phyloP scores from a whole-genome alignment of 2,888 invertebrate species.

The Pseudococcus jackbeardsleyi region DNA sequence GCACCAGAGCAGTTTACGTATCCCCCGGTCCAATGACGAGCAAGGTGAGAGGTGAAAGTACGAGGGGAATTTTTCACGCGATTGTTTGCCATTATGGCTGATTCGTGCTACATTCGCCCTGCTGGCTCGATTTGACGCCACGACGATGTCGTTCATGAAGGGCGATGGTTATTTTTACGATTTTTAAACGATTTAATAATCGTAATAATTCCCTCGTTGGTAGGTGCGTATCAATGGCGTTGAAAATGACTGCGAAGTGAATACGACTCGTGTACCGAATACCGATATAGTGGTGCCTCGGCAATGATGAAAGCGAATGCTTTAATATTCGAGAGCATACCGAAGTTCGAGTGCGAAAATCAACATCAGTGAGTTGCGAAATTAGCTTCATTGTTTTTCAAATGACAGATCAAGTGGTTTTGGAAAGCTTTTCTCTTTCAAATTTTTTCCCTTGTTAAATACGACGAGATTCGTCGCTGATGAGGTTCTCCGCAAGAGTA shows the following conservation, averaged over 20 bases:
- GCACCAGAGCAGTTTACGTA: neutral
- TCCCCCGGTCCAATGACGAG: neutral
- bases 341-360: neutral
- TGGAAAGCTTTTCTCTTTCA: neutral
- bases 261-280: neutral
- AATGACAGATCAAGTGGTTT: neutral
- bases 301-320: neutral
- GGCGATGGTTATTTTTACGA: neutral
- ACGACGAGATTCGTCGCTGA: neutral
- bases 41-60: neutral
- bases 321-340: neutral
- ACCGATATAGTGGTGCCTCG: too few species aligned
- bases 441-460: neutral
- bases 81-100: neutral
- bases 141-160: too few species aligned
- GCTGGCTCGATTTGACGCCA: neutral
- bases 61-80: neutral
- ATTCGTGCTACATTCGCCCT: neutral
- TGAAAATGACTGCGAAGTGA: neutral
- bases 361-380: neutral
- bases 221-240: neutral
- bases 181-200: neutral
- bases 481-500: neutral
- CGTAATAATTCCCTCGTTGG: neutral
- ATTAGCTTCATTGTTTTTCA: constrained; percentile 12